Conservation (phyloP, 1,140 invertebrate genomes). For the Drosophila melanica region DNA sequence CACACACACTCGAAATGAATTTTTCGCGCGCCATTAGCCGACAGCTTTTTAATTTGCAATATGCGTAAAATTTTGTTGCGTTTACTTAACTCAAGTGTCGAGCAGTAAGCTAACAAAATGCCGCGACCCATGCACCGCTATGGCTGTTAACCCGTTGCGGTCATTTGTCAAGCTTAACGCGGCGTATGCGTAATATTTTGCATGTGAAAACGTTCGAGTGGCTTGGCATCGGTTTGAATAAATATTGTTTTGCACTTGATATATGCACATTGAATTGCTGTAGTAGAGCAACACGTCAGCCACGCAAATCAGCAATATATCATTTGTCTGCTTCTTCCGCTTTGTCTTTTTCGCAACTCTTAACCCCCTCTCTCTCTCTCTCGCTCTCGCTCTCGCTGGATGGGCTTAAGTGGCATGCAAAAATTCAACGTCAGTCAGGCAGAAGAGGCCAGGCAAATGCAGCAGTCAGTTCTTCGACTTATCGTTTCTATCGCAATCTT, state of each 20-base stretch:
- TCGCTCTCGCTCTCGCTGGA: constrained; percentile 33
- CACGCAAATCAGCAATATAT: constrained; percentile 81
- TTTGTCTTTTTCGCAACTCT: constrained; percentile 19
- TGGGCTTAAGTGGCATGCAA: constrained; percentile 74
- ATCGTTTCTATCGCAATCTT: constrained; percentile 27
- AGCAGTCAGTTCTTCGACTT: constrained; percentile 58
- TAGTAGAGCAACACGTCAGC: constrained; percentile 28
- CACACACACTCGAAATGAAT: constrained; percentile 30
- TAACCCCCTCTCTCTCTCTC: constrained; percentile 30
- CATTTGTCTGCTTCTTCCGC: constrained; percentile 65
- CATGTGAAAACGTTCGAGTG: constrained; percentile 33
- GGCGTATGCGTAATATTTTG: constrained; percentile 66
- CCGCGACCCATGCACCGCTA: neutral
- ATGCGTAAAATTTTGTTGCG: constrained; percentile 25
- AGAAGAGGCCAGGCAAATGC: constrained; percentile 38
- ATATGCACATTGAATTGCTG: constrained; percentile 76
- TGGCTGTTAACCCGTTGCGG: neutral
- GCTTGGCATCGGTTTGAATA: constrained; percentile 11
- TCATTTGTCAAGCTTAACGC: constrained; percentile 64
- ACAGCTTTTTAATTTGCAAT: constrained; percentile 67
- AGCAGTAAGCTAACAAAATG: neutral
- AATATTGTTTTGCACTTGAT: constrained; percentile 60
- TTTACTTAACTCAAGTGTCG: too few relatives aligned
- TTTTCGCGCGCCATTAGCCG: constrained; percentile 62
- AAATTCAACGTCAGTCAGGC: constrained; percentile 61